Conservation (phyloP, 2,113 vertebrate species). For the Aldabrachelys gigantea region DNA sequence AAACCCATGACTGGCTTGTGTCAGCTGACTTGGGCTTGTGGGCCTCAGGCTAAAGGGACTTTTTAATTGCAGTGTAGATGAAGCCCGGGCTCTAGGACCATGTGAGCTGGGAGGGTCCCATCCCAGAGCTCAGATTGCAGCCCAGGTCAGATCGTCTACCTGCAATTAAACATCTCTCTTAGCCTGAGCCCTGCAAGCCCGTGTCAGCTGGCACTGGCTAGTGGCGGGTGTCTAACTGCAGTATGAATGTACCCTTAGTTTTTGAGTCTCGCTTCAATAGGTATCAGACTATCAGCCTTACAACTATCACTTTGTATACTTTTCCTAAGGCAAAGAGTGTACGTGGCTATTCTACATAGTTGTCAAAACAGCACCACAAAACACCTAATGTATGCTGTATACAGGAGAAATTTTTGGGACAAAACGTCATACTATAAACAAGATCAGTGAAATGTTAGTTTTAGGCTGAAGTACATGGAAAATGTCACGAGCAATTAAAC, state of each 20-base stretch:
- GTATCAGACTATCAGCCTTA: background rate
- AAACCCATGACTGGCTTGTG: background rate
- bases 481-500: background rate
- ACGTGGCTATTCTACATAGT: background rate
- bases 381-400: background rate
- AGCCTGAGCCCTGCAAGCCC: background rate
- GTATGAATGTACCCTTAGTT: background rate
- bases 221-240: background rate
- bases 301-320: background rate
- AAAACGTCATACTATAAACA: background rate
- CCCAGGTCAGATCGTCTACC: background rate
- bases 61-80: background rate
- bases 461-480: conserved; percentile 31
- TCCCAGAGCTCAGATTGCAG: background rate
- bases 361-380: background rate
- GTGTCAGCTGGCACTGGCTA: background rate
- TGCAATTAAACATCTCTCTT: background rate
- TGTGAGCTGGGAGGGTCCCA: background rate
- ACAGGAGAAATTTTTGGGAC: background rate
- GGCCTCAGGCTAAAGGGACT: background rate
- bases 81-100: background rate
- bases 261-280: conserved; percentile 52
- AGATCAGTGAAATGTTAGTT: conserved; percentile 30
- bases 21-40: background rate
- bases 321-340: background rate